These are phyloP conservation scores for Hyperoodon ampullatus DNA, from an alignment of 2,113 vertebrate genomes.

Conservation along the genomic window DNA sequence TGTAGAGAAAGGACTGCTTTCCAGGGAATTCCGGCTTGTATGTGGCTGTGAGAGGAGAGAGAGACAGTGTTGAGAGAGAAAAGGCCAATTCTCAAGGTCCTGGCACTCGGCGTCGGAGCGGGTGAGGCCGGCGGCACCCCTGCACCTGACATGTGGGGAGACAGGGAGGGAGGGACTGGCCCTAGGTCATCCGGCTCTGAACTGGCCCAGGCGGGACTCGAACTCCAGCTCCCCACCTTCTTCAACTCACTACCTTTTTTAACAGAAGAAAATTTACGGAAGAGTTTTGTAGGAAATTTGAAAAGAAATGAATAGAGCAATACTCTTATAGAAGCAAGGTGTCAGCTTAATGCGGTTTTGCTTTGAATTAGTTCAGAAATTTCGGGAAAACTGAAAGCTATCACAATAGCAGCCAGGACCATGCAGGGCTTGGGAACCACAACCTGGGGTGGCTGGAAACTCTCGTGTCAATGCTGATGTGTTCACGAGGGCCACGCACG, in stretches of 20 bases:
- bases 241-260: background rate
- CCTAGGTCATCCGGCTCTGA: background rate
- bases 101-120: background rate
- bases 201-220: background rate
- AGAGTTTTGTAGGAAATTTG: background rate
- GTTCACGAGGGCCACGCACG: rapidly evolving
- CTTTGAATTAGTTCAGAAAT: background rate
- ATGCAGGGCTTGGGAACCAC: background rate
- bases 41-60: conserved; percentile 77
- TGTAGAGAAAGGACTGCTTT: conserved; percentile 87
- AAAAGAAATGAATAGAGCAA: background rate
- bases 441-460: background rate
- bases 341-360: background rate
- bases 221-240: background rate
- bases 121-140: background rate
- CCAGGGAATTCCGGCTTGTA: conserved; percentile 78
- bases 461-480: rapidly evolving
- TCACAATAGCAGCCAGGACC: background rate
- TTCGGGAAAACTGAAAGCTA: background rate
- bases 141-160: rapidly evolving
- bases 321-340: background rate
- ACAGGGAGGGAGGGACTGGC: background rate
- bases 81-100: background rate
- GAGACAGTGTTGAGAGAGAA: background rate
- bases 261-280: background rate